phyloP scores from a whole-genome alignment of 2,888 invertebrate species.

The Cenopis cana region DNA sequence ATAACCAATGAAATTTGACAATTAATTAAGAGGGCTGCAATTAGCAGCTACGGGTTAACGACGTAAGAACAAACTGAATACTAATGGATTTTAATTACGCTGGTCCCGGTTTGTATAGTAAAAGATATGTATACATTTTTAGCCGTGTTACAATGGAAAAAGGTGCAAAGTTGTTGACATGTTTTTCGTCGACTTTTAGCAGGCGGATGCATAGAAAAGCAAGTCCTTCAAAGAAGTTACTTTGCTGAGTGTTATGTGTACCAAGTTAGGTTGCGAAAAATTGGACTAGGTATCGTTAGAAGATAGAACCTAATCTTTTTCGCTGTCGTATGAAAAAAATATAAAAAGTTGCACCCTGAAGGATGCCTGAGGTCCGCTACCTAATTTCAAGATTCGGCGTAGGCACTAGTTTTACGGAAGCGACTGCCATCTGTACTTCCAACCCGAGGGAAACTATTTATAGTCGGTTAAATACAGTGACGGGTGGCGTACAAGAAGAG shows the following conservation, averaged over 20 bases:
- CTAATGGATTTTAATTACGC: conserved; percentile 36
- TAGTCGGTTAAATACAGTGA: too few relatives aligned
- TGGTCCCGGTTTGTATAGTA: not conserved
- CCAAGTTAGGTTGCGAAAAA: too few relatives aligned
- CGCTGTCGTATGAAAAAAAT: not conserved
- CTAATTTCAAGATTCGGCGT: too few relatives aligned
- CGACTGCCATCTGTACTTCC: too few relatives aligned
- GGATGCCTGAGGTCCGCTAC: too few relatives aligned
- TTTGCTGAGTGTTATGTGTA: not conserved
- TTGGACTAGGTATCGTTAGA: too few relatives aligned
- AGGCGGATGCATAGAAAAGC: not conserved
- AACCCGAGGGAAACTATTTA: too few relatives aligned
- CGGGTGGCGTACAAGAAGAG: too few relatives aligned
- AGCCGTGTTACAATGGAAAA: not conserved
- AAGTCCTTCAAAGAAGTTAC: not conserved
- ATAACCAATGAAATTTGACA: conserved; percentile 41
- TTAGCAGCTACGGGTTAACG: conserved; percentile 34
- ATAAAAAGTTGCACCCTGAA: too few relatives aligned
- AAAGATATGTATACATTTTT: not conserved
- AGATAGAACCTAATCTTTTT: too few relatives aligned
- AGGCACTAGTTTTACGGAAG: too few relatives aligned
- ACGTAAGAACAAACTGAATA: conserved; percentile 41
- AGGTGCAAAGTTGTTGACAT: not conserved
- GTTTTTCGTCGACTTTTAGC: not conserved
- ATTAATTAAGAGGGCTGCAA: conserved; percentile 42